Evolutionary conservation across 1,140 invertebrate species (phyloP), one percentile per base, ranked within the genome.

Genomic region (Lordiphosa clarofinis): DNA sequence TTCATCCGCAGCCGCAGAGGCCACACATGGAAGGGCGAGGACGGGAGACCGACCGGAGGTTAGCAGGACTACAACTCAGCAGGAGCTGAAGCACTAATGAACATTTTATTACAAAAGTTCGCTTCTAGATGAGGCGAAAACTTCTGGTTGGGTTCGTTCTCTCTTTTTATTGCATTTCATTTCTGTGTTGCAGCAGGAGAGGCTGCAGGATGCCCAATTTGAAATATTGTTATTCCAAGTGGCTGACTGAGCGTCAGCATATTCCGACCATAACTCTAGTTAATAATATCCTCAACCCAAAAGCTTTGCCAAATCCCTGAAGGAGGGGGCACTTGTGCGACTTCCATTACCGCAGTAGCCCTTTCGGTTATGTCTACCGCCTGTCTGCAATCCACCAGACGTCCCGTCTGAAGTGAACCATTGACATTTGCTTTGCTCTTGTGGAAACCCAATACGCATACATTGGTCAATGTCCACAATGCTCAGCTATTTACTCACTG

Each of bases 81-180:
- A 66, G 67, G 76, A 68, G 78, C 50, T 67, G 67, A 56, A 50
- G 59, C 76, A 81, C 76, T 81, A 81, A 81, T 81, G 76, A 81
- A 81, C 76, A 82, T 81, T 81, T 81, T 81, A 81, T 81, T 81
- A 68, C 76, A 76, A 81, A 81, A 81, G 76, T 81, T 81, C 73
- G 35, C 53, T 40, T 11, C 38, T 66, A 35, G 40, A 56, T 63
- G 36, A 64, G 42, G 58, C 39, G 19, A 74, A 70, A 82, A 65
- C 56, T 64, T 71, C 44, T 59, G 50, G 31, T 35, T 28, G 55
- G 31, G 40, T 69, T 55, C 38, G 56, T 50, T 53, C 40, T 52
- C 46, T 35, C n/a, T 55, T 79, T 81, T 71, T 59, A 75, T 75
- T 60, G 65, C 75, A 66, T 70, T 78, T 69, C 74, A 69, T 69